Conservation (phyloP, 2,113 vertebrate species). For the Brachionichthys hirsutus region DNA sequence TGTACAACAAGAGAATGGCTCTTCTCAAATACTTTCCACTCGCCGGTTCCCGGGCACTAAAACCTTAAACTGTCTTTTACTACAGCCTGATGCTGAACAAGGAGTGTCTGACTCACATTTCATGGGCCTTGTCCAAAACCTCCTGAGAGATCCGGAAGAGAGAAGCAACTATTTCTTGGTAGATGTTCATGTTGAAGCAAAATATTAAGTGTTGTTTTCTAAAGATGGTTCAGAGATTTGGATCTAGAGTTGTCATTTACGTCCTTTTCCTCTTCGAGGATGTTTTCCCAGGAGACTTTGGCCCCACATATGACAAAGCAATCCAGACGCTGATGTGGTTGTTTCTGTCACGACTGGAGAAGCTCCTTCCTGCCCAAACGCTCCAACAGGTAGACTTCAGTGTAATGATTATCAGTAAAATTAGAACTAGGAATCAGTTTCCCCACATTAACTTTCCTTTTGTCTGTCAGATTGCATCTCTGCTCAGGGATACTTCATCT, state of each 20-base stretch:
- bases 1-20: too few relatives aligned
- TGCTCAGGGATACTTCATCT: slow-evolving; percentile 59
- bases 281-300: slow-evolving; percentile 79
- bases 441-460: background rate
- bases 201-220: background rate
- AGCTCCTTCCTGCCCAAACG: slow-evolving; percentile 66
- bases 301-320: slow-evolving; percentile 76
- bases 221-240: background rate
- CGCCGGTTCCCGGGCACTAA: too few relatives aligned
- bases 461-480: slow-evolving; percentile 57
- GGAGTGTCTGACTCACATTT: slow-evolving; percentile 64
- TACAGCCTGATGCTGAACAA: slow-evolving; percentile 49
- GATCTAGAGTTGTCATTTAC: background rate
- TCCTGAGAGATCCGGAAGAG: slow-evolving; percentile 66
- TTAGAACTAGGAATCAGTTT: too few relatives aligned
- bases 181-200: background rate
- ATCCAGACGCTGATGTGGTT: slow-evolving; percentile 82
- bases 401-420: background rate
- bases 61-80: background rate
- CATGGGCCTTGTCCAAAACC: slow-evolving; percentile 61
- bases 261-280: slow-evolving; percentile 63
- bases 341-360: slow-evolving; percentile 81
- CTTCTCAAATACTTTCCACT: too few relatives aligned
- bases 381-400: slow-evolving; percentile 67
- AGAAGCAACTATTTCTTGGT: slow-evolving; percentile 72